Evolutionary conservation across 2,113 vertebrate species (phyloP), one percentile per base, ranked within the genome.

Genomic region (Larimichthys crocea): DNA sequence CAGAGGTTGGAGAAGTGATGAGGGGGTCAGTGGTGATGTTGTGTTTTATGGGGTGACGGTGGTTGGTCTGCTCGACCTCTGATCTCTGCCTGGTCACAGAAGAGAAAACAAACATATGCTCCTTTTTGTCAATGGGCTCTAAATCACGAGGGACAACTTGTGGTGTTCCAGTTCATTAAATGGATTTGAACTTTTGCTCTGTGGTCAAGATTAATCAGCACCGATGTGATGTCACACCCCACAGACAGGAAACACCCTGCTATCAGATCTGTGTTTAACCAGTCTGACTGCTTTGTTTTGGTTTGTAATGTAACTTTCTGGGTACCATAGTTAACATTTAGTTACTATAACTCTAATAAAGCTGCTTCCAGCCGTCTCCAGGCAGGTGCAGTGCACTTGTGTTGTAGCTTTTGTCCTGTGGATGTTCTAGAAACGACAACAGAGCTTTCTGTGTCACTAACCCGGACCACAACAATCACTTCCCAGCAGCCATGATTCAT

Each of bases 91-190:
- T 46, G 74, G 67, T 87, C 88, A 63, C 75, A 79, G 63, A 60
- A 29, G 52, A 31, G 85, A 86, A 90, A 91, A 90, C 91, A 91
- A 91, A 92, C 91, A 91, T 64, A 79, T 87, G 90, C 49, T 80
- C 48, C 15, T 26, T 26, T 26, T 69, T 74, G 73, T 89, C 71
- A 92, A 90, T 85, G 76, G 84, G 53, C 40, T 76, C 44, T 73
- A 76, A 82, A 74, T 84, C 87, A 90, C 26, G 2, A 59, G 61
- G 74, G 85, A 88, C 80, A 29, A 71, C 65, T 66, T 26, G 60
- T 57, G 85, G 11, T 48, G 85, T 89, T 83, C 68, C 77, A 84
- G 56, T 89, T 89, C 90, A 89, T 92, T 85, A 74, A 85, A 88
- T 75, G 81, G 85, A 80, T 86, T 83, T 89, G 83, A 88, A 83